Evolutionary conservation across 2,113 vertebrate species (phyloP).

Genomic region (Sinocyclocheilus grahami): DNA sequence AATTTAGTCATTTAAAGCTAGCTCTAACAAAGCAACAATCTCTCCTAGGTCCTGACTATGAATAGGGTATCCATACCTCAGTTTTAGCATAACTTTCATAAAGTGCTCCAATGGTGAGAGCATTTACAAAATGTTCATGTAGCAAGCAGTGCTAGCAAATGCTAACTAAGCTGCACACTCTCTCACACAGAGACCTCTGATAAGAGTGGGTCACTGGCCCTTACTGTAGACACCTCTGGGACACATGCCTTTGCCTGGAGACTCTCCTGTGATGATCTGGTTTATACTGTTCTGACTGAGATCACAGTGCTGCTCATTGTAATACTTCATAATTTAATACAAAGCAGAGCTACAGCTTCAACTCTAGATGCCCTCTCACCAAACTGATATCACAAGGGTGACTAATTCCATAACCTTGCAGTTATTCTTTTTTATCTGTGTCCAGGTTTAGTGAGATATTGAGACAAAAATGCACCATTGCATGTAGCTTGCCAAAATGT

Average conservation of each 20-base stretch:
- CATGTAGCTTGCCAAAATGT: background rate
- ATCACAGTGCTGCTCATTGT: background rate
- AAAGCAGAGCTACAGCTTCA: background rate
- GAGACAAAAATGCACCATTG: background rate
- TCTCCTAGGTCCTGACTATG: no score
- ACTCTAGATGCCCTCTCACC: background rate
- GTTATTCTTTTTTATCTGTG: background rate
- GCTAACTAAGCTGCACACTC: constrained; percentile 1
- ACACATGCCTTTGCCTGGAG: background rate
- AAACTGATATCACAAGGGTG: background rate
- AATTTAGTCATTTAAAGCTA: background rate
- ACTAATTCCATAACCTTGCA: background rate
- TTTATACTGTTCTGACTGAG: background rate
- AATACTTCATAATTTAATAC: background rate
- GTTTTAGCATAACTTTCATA: constrained; percentile 15
- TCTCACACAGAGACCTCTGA: constrained; percentile 8
- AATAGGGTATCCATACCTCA: background rate
- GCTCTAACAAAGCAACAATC: background rate
- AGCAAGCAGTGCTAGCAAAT: constrained; percentile 15
- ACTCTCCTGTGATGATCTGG: background rate
- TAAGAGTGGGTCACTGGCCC: constrained; percentile 27
- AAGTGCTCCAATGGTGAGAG: background rate
- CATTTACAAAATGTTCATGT: background rate
- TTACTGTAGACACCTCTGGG: background rate
- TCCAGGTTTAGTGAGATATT: constrained; percentile 12